phyloP scores from a whole-genome alignment of 2,888 invertebrate species.

The Zaprionus lineosus region DNA sequence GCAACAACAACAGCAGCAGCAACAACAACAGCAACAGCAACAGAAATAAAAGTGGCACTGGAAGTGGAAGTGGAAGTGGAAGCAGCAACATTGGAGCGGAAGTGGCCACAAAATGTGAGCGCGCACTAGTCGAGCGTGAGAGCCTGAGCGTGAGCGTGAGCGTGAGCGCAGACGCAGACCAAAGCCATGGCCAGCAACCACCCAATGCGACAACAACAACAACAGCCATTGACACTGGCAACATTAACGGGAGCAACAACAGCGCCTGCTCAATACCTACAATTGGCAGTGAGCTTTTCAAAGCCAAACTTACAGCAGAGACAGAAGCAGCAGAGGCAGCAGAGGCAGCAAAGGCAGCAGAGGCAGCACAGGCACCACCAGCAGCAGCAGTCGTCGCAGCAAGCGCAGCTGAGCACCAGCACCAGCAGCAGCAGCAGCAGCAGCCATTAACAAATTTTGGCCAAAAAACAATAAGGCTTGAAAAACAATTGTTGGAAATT shows the following conservation, averaged over 20 bases:
- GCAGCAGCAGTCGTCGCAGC: slow-evolving; percentile 66
- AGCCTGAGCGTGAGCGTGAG: slow-evolving; percentile 48
- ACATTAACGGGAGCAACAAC: slow-evolving; percentile 21
- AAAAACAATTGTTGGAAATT: slow-evolving; percentile 24
- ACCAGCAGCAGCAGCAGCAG: slow-evolving; percentile 51
- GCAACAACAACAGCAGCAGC: slow-evolving; percentile 18
- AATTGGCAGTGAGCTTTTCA: slow-evolving; percentile 70
- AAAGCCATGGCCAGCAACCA: slow-evolving; percentile 56
- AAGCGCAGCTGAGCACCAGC: slow-evolving; percentile 73
- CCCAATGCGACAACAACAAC: slow-evolving; percentile 57
- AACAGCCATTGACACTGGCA: slow-evolving; percentile 24
- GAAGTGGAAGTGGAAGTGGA: not conserved
- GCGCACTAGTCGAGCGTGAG: slow-evolving; percentile 75
- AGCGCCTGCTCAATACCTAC: slow-evolving; percentile 67
- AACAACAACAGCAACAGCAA: slow-evolving; percentile 15
- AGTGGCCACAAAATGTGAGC: slow-evolving; percentile 65
- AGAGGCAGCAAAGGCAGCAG: slow-evolving; percentile 37
- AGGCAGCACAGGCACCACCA: slow-evolving; percentile 34
- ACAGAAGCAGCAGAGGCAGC: slow-evolving; percentile 38
- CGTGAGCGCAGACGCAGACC: slow-evolving; percentile 60
- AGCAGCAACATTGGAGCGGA: slow-evolving; percentile 61
- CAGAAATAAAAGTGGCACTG: slow-evolving; percentile 7
- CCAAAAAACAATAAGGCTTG: slow-evolving; percentile 19
- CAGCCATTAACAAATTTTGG: slow-evolving; percentile 22
- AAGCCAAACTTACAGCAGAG: slow-evolving; percentile 65